Percentiles rank a stretch among this genome's conserved stretches.
Conservation (phyloP, 2,888 invertebrate genomes). For the Yponomeuta sedellus region DNA sequence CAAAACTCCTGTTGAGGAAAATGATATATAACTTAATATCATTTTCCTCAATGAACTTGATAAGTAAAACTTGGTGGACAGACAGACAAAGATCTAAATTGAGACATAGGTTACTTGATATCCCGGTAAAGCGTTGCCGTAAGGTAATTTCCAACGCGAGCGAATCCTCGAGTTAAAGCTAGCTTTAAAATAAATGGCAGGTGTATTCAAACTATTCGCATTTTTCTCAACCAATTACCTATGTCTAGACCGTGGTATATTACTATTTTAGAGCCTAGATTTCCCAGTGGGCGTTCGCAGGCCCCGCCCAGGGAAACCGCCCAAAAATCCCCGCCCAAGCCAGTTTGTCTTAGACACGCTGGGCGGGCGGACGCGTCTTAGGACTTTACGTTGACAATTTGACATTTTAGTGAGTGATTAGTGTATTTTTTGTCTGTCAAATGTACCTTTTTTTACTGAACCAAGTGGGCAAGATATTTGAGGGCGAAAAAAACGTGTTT, state of each 20-base stretch:
- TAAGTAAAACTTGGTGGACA: too few species aligned
- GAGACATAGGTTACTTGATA: too few species aligned
- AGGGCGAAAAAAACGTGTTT: not conserved
- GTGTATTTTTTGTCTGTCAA: constrained; percentile 10
- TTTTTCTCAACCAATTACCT: constrained; percentile 1
- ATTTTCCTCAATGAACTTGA: too few species aligned
- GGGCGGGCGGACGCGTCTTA: constrained; percentile 20
- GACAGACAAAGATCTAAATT: too few species aligned
- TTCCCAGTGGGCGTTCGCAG: constrained; percentile 23
- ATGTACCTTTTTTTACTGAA: constrained; percentile 15
- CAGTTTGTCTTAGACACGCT: constrained; percentile 20
- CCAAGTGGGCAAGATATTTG: constrained; percentile 7
- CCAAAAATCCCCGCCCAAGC: constrained; percentile 20
- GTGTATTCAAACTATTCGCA: not conserved
- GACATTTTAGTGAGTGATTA: constrained; percentile 8
- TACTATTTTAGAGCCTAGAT: constrained; percentile 28
- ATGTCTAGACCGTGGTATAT: constrained; percentile 30
- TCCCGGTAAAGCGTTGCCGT: too few species aligned
- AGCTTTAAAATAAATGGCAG: too few species aligned
- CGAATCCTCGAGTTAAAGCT: too few species aligned
- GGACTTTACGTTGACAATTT: constrained; percentile 13
- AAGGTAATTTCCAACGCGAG: too few species aligned
- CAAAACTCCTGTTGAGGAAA: too few species aligned
- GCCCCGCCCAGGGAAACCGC: constrained; percentile 25
- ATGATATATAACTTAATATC: too few species aligned